These are phyloP conservation scores for Allygus modestus DNA, from an alignment of 2,888 invertebrate species.

Conservation along the genomic window DNA sequence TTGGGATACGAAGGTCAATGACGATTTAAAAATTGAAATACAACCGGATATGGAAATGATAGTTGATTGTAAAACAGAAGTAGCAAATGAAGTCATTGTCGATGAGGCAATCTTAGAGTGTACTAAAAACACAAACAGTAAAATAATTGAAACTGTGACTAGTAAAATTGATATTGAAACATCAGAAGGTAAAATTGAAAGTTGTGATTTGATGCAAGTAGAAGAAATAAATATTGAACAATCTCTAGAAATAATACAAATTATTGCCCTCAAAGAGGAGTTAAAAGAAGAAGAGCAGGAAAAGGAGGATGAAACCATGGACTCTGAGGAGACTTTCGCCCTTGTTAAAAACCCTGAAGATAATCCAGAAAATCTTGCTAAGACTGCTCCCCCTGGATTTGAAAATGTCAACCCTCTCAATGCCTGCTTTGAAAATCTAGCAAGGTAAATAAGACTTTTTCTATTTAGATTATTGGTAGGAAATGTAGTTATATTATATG, in stretches of 20 bases:
- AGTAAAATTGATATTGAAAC: neutral
- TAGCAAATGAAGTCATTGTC: neutral
- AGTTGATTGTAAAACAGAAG: neutral
- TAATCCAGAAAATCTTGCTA: neutral
- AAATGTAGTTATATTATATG: no score
- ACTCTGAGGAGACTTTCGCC: neutral
- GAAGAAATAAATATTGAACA: slow-evolving; percentile 7
- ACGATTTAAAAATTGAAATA: neutral
- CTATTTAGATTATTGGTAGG: no score
- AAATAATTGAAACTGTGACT: neutral
- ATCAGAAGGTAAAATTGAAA: neutral
- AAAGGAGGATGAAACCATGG: neutral
- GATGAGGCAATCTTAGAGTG: neutral
- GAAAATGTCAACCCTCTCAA: neutral
- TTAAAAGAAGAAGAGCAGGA: neutral
- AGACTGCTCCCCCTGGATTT: slow-evolving; percentile 23
- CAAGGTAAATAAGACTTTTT: neutral
- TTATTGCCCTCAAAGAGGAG: neutral
- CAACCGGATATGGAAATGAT: neutral
- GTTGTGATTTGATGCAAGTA: neutral
- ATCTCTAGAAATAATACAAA: neutral
- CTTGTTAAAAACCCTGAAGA: slow-evolving; percentile 23
- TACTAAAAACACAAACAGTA: neutral
- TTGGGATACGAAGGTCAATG: slow-evolving; percentile 10
- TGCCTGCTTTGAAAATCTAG: slow-evolving; percentile 9